A percentile compares a stretch with the other conserved stretches of the same genome.
phyloP scores from a whole-genome alignment of 2,797 vertebrate genomes.

The Eleutherodactylus coqui region DNA sequence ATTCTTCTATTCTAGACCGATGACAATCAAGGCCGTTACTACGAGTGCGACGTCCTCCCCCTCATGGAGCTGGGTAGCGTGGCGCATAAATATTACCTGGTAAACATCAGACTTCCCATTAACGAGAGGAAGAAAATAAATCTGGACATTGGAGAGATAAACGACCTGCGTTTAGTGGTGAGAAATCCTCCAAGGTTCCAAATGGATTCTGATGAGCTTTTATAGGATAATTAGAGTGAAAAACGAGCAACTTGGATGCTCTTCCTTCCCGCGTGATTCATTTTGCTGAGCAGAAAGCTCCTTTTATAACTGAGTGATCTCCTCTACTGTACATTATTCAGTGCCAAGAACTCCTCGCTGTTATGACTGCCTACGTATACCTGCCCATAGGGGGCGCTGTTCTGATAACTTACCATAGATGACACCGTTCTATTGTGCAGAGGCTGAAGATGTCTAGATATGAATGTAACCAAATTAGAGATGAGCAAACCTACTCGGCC shows the following conservation, averaged over 20 bases:
- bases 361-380: too few relatives aligned
- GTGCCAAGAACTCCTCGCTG: too few relatives aligned
- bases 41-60: conserved; percentile 90
- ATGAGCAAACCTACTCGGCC: too few relatives aligned
- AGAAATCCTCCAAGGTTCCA: conserved; percentile 65
- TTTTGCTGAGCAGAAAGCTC: background rate
- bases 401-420: too few relatives aligned
- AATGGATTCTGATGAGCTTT: conserved; percentile 18
- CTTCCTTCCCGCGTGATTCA: background rate
- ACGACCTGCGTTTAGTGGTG: conserved; percentile 91
- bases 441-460: too few relatives aligned
- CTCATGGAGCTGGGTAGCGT: conserved; percentile 96
- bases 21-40: conserved; percentile 90
- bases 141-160: conserved; percentile 92
- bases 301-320: background rate
- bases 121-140: conserved; percentile 90
- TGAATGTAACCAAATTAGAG: too few relatives aligned
- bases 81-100: conserved; percentile 95
- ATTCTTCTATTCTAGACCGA: conserved; percentile 71
- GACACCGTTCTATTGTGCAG: too few relatives aligned
- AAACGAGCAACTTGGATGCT: background rate
- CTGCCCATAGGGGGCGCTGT: too few relatives aligned
- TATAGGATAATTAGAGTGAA: conserved; percentile 35
- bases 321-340: too few relatives aligned
- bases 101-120: conserved; percentile 94